Percentiles rank a stretch among this genome's conserved stretches.
Evolutionary conservation across 2,888 invertebrate species (phyloP).

Genomic region (Oscheius sp.): DNA sequence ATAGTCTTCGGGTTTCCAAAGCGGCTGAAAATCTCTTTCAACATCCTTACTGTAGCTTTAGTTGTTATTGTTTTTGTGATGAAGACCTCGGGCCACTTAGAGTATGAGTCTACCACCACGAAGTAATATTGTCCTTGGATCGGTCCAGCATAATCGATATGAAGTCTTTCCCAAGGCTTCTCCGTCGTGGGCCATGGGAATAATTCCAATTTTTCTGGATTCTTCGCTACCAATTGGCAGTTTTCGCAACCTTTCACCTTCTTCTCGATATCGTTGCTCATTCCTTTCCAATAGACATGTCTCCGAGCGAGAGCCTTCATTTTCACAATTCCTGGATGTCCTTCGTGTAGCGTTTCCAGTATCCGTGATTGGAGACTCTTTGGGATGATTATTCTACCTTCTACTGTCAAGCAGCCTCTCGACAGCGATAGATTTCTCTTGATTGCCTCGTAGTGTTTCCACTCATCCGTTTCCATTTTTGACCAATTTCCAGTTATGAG

Average conservation of each 20-base stretch:
- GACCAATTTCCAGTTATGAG: too few relatives aligned
- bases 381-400: conserved; percentile 58
- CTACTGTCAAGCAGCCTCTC: not conserved
- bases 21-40: conserved; percentile 26
- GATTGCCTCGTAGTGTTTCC: not conserved
- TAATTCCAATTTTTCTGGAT: conserved; percentile 48
- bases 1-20: conserved; percentile 38
- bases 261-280: conserved; percentile 50
- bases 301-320: conserved; percentile 63
- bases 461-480: not conserved
- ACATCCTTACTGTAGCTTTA: not conserved
- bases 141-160: conserved; percentile 72
- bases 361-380: conserved; percentile 37
- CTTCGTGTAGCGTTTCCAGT: conserved; percentile 56
- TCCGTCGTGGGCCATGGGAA: conserved; percentile 62
- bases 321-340: conserved; percentile 61
- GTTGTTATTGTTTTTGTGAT: not conserved
- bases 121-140: conserved; percentile 65
- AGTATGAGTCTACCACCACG: conserved; percentile 69
- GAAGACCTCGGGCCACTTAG: conserved; percentile 1
- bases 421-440: not conserved
- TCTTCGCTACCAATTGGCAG: conserved; percentile 42
- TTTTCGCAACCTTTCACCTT: conserved; percentile 42
- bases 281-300: conserved; percentile 63
- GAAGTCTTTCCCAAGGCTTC: conserved; percentile 70